Conservation (phyloP, 2,113 vertebrate species). For the Dendrocopos noguchii region DNA sequence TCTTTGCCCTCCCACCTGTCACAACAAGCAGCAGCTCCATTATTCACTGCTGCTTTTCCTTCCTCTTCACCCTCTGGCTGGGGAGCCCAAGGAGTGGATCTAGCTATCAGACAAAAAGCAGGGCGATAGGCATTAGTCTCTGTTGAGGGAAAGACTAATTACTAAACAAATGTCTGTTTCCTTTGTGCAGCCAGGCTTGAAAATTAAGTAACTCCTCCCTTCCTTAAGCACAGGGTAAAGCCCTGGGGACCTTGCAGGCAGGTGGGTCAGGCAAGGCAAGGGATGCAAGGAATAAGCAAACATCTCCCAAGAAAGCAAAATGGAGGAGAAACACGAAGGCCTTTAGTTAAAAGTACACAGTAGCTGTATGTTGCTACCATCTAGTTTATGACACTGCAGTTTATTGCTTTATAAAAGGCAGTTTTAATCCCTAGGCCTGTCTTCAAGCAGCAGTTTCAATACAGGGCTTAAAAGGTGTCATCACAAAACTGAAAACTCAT, state of each 20-base stretch:
- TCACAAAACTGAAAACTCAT: not conserved
- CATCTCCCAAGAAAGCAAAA: not conserved
- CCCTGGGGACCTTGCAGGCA: not conserved
- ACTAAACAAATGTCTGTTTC: not conserved
- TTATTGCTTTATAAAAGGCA: slow-evolving; percentile 7
- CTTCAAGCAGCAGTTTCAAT: not conserved
- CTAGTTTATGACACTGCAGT: not conserved
- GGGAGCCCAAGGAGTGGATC: not conserved
- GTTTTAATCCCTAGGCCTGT: not conserved
- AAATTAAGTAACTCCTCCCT: not conserved
- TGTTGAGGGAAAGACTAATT: not conserved
- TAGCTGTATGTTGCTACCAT: not conserved
- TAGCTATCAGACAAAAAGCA: not conserved
- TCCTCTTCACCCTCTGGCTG: not conserved
- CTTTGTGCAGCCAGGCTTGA: not conserved
- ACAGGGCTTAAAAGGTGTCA: not conserved
- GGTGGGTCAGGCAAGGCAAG: not conserved
- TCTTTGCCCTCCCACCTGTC: not conserved
- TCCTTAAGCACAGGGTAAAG: not conserved
- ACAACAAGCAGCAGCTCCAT: rapidly evolving
- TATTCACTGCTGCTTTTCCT: not conserved
- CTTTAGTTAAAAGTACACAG: not conserved
- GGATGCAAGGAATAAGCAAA: not conserved
- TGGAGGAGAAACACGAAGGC: not conserved
- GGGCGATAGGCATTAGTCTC: not conserved